Conservation (phyloP, 2,113 vertebrate species). For the Cettia cetti region DNA sequence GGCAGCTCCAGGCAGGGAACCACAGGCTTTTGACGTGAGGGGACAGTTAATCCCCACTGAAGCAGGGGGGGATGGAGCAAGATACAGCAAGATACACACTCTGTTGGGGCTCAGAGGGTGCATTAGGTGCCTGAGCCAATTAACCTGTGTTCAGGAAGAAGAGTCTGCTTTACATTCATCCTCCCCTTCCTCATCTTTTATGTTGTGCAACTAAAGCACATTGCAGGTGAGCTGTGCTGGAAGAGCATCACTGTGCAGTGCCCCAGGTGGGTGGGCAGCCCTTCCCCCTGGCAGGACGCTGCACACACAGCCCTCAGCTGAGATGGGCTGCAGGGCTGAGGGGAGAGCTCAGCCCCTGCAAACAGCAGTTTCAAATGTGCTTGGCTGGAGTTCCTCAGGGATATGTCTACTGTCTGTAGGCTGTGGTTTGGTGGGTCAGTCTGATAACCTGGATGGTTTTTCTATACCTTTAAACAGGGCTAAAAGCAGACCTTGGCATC, state of each 20-base stretch:
- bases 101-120: neutral
- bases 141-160: neutral
- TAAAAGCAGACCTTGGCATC: neutral
- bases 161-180: neutral
- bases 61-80: neutral
- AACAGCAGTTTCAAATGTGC: neutral
- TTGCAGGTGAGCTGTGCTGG: neutral
- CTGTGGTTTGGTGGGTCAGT: neutral
- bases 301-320: neutral
- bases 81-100: fast-evolving
- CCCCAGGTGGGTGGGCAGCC: neutral
- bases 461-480: neutral
- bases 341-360: neutral
- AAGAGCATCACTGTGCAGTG: neutral
- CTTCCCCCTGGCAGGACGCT: neutral
- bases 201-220: neutral
- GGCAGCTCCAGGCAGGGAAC: neutral
- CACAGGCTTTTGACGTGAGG: neutral
- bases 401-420: neutral
- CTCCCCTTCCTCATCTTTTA: neutral
- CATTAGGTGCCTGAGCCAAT: neutral
- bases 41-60: neutral
- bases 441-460: neutral
- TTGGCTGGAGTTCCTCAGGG: neutral
- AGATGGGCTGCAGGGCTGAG: neutral